Conservation (phyloP, 2,888 invertebrate genomes). For the Metacarcinus magister region DNA sequence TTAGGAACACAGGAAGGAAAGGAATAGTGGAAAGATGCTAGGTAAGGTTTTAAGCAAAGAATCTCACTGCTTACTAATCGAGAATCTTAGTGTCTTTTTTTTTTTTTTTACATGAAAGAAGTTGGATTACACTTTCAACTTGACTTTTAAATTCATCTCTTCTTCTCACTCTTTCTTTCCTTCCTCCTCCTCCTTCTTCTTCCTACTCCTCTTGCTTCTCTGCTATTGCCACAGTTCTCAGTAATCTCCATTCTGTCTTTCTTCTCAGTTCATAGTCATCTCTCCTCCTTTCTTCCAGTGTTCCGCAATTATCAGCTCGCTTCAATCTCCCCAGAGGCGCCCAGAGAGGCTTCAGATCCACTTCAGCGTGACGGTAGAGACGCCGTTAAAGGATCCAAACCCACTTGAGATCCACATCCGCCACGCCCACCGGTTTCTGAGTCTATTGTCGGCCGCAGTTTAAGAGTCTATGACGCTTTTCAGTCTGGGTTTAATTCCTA, state of each 20-base stretch:
- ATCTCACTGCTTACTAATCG: no score
- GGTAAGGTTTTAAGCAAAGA: no score
- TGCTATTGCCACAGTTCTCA: background rate
- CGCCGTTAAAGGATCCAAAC: constrained; percentile 21
- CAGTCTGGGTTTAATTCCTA: background rate
- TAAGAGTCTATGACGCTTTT: background rate
- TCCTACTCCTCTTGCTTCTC: background rate
- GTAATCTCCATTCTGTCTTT: background rate
- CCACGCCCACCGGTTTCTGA: background rate
- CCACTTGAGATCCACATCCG: constrained; percentile 3
- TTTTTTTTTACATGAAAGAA: background rate
- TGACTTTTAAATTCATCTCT: constrained; percentile 1
- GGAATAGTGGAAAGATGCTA: background rate
- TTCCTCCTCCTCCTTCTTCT: background rate
- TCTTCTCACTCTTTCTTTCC: background rate
- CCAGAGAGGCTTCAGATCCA: background rate
- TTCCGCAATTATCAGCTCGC: constrained; percentile 26
- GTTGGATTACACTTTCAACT: background rate
- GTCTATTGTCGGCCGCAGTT: constrained; percentile 12
- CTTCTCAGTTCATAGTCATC: constrained; percentile 9
- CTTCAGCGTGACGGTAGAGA: constrained; percentile 14
- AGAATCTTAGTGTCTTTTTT: background rate
- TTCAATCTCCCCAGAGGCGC: background rate
- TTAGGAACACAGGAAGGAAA: background rate
- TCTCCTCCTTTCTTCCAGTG: background rate